Percentiles rank a stretch among this genome's conserved stretches.
Conservation (phyloP, 2,113 vertebrate species). For the Leptobrachium ailaonicum region DNA sequence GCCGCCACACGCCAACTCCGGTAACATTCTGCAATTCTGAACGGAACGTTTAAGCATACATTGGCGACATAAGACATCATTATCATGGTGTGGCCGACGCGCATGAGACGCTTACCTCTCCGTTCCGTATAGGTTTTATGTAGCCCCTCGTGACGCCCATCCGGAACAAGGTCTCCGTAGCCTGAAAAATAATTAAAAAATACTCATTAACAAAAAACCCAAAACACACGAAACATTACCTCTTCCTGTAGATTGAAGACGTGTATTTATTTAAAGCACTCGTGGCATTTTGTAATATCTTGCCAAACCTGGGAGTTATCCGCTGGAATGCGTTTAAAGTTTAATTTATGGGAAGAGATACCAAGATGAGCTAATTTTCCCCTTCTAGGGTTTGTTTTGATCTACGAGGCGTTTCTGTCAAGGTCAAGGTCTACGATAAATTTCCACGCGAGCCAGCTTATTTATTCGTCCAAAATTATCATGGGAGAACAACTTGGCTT, state of each 20-base stretch:
- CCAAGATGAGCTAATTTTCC: neutral
- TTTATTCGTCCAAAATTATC: too few species aligned
- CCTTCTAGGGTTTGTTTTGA: neutral
- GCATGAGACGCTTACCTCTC: slow-evolving; percentile 71
- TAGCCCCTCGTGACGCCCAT: slow-evolving; percentile 78
- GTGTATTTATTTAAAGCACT: neutral
- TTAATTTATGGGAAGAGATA: neutral
- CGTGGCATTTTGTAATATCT: neutral
- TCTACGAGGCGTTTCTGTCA: neutral
- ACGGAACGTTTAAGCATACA: too few species aligned
- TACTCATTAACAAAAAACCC: neutral
- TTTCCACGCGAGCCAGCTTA: neutral
- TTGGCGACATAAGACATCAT: too few species aligned
- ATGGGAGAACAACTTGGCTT: too few species aligned
- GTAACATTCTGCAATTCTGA: too few species aligned
- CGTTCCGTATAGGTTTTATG: slow-evolving; percentile 75
- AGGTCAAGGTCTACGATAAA: neutral
- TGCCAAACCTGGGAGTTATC: neutral
- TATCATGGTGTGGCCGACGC: neutral
- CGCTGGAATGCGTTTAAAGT: neutral
- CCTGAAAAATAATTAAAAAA: slow-evolving; percentile 60
- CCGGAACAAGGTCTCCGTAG: slow-evolving; percentile 77
- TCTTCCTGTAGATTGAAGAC: neutral
- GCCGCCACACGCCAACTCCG: too few species aligned
- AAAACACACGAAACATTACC: neutral